Percentiles rank a stretch among this genome's conserved stretches.
phyloP scores from a whole-genome alignment of 2,888 invertebrate species.

The Patella ulyssiponensis region DNA sequence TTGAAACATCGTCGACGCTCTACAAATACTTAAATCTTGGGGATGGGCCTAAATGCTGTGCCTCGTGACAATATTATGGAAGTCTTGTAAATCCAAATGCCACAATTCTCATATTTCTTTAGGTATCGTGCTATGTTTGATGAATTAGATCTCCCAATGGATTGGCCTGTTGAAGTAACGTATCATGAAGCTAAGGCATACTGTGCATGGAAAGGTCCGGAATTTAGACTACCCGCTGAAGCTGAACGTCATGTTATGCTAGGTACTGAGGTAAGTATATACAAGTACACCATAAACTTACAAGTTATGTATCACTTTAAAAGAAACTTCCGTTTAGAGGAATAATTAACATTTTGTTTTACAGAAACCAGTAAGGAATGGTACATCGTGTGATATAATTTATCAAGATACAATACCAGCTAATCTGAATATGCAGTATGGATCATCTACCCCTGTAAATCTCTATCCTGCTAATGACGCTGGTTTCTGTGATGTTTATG shows the following conservation, averaged over 20 bases:
- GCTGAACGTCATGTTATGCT: constrained; percentile 67
- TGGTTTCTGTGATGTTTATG: constrained; percentile 68
- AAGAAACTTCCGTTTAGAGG: no score
- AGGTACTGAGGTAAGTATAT: constrained; percentile 51
- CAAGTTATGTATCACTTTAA: no score
- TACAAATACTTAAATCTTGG: no score
- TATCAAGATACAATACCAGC: constrained; percentile 49
- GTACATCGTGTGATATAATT: constrained; percentile 59
- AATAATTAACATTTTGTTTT: constrained; percentile 14
- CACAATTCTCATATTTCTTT: no score
- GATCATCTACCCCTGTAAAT: constrained; percentile 70
- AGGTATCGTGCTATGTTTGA: constrained; percentile 70
- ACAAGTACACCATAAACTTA: background rate
- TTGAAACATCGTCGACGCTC: no score
- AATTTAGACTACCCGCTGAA: constrained; percentile 65
- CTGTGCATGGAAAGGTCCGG: constrained; percentile 67
- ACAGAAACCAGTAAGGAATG: constrained; percentile 48
- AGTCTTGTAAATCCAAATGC: no score
- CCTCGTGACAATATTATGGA: no score
- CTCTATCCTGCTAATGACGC: constrained; percentile 56
- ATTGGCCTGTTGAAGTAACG: constrained; percentile 71
- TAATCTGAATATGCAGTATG: constrained; percentile 64
- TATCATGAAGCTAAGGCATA: constrained; percentile 70
- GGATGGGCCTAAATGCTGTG: no score
- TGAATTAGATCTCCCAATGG: constrained; percentile 63